These are phyloP conservation scores for Parapristionchus giblindavisi DNA, from an alignment of 2,888 invertebrate genomes.

Conservation along the genomic window DNA sequence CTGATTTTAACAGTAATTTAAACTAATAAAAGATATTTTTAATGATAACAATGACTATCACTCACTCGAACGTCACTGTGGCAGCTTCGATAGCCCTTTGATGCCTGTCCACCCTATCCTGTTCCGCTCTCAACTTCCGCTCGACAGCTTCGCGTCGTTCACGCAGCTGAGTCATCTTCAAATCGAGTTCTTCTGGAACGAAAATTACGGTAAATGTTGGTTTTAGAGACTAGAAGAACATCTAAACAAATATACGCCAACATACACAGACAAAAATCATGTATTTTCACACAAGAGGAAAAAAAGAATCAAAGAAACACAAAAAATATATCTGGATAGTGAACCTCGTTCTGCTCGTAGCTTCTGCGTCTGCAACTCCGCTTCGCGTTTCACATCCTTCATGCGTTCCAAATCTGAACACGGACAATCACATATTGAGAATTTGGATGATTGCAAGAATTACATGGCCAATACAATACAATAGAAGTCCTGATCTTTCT, in stretches of 20 bases:
- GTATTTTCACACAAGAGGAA: too few relatives aligned
- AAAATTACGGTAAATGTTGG: too few relatives aligned
- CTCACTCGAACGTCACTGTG: conserved; percentile 27
- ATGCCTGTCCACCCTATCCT: conserved; percentile 50
- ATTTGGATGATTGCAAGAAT: too few relatives aligned
- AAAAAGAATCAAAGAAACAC: too few relatives aligned
- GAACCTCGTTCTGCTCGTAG: conserved; percentile 10
- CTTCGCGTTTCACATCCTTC: conserved; percentile 11
- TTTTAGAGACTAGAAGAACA: background rate
- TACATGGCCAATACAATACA: too few relatives aligned
- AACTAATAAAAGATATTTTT: too few relatives aligned
- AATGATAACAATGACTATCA: too few relatives aligned
- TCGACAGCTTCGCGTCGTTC: conserved; percentile 23
- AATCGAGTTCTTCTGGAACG: conserved; percentile 26
- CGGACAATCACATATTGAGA: background rate
- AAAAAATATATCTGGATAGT: too few relatives aligned
- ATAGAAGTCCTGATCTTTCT: too few relatives aligned
- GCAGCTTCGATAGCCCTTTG: conserved; percentile 49
- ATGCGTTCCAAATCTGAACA: conserved; percentile 30
- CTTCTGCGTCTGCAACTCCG: conserved; percentile 4
- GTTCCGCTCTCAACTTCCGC: conserved; percentile 41
- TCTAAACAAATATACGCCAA: too few relatives aligned
- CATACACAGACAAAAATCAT: too few relatives aligned
- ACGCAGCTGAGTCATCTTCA: conserved; percentile 22
- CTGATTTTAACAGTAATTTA: too few relatives aligned